These are phyloP conservation scores for Aix galericulata DNA, from an alignment of 2,113 vertebrate genomes.

Conservation along the genomic window DNA sequence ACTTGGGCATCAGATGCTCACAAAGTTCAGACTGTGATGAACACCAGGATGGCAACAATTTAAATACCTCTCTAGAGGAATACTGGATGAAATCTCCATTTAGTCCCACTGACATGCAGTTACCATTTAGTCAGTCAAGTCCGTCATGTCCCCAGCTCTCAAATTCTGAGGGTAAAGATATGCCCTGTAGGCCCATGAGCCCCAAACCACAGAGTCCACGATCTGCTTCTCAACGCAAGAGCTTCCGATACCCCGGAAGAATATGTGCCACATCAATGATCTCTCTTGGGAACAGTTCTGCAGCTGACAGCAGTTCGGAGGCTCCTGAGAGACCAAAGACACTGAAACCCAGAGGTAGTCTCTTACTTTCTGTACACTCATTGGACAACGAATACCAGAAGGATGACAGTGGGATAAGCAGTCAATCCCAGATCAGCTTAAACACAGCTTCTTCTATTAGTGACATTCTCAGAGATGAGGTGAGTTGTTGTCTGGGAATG, in stretches of 20 bases:
- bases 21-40: constrained; percentile 29
- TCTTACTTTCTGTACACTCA: constrained; percentile 75
- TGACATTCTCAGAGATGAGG: constrained; percentile 77
- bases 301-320: constrained; percentile 66
- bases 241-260: constrained; percentile 70
- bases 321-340: constrained; percentile 77
- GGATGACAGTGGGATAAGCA: constrained; percentile 72
- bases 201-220: constrained; percentile 84
- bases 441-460: constrained; percentile 70
- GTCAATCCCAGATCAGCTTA: constrained; percentile 74
- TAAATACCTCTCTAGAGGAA: constrained; percentile 47
- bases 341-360: constrained; percentile 76
- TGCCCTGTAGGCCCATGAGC: constrained; percentile 84
- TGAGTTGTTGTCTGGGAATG: constrained; percentile 68
- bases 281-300: constrained; percentile 75
- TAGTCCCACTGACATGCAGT: constrained; percentile 38
- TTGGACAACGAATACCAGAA: constrained; percentile 70
- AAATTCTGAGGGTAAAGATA: constrained; percentile 55
- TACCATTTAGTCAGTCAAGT: constrained; percentile 47
- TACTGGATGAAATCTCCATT: constrained; percentile 58
- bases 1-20: constrained; percentile 44
- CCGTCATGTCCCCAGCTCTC: constrained; percentile 61
- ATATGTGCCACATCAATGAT: constrained; percentile 74
- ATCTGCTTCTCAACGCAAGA: constrained; percentile 56
- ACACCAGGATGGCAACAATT: constrained; percentile 44